Percentiles rank a stretch among this genome's conserved stretches.
phyloP scores from a whole-genome alignment of 2,113 vertebrate genomes.

The Lanius ludovicianus region DNA sequence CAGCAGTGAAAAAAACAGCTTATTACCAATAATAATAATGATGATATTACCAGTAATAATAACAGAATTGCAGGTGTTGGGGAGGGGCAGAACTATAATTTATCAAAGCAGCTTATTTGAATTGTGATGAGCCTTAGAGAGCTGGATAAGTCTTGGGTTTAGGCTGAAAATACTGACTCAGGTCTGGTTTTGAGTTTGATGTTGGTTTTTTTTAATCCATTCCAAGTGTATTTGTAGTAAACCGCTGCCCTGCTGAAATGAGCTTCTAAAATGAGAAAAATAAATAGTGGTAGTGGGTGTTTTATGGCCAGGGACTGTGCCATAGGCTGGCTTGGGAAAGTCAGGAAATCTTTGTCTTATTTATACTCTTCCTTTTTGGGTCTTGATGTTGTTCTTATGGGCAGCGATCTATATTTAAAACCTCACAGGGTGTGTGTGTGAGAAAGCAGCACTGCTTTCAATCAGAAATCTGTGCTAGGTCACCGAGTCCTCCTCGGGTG shows the following conservation, averaged over 20 bases:
- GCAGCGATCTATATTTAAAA: accelerated
- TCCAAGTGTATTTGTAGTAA: background rate
- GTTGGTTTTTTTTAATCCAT: background rate
- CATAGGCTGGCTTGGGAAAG: background rate
- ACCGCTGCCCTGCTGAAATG: background rate
- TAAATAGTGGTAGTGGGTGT: background rate
- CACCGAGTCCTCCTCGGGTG: background rate
- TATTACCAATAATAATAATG: background rate
- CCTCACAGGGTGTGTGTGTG: background rate
- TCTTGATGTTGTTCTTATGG: background rate
- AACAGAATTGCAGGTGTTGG: background rate
- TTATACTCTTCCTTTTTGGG: background rate
- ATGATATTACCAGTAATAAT: background rate
- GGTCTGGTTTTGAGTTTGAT: background rate
- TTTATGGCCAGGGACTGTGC: background rate
- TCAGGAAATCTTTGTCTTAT: background rate
- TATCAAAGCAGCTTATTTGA: background rate
- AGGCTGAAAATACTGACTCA: background rate
- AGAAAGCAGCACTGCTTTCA: accelerated
- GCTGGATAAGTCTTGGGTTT: background rate
- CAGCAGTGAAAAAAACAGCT: background rate
- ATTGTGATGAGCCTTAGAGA: background rate
- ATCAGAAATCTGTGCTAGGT: background rate
- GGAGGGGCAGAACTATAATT: background rate
- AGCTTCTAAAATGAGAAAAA: background rate